A percentile compares a stretch with the other conserved stretches of the same genome.
Evolutionary conservation across 1,140 invertebrate species (phyloP).

Genomic region (Drosophila nigromelanica): DNA sequence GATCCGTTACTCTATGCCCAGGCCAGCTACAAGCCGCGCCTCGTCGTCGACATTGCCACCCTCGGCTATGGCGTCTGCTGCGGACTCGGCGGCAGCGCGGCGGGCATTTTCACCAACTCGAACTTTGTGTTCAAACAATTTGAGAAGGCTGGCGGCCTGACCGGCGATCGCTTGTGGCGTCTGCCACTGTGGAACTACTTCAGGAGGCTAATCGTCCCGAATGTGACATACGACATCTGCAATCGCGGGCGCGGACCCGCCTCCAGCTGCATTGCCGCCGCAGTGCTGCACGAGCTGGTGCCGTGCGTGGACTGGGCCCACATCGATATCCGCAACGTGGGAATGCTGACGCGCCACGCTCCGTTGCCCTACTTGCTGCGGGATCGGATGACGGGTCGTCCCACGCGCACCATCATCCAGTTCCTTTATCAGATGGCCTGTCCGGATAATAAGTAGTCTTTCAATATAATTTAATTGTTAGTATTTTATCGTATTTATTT

Average conservation of each 20-base stretch:
- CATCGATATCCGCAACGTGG: constrained; percentile 89
- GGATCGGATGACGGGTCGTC: constrained; percentile 86
- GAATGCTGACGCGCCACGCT: constrained; percentile 85
- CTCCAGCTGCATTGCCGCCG: constrained; percentile 88
- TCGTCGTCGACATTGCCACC: constrained; percentile 91
- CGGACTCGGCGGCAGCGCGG: constrained; percentile 89
- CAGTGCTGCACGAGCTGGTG: constrained; percentile 89
- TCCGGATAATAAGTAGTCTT: constrained; percentile 67
- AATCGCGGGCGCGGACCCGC: constrained; percentile 86
- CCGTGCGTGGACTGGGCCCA: constrained; percentile 87
- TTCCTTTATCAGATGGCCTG: constrained; percentile 86
- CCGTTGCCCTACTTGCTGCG: constrained; percentile 87
- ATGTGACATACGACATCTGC: constrained; percentile 85
- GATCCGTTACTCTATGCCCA: constrained; percentile 94
- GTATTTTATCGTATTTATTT: constrained; percentile 3
- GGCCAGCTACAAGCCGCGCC: constrained; percentile 86
- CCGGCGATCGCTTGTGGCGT: constrained; percentile 95
- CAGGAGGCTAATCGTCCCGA: constrained; percentile 87
- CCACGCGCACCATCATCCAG: constrained; percentile 87
- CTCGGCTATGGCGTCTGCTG: constrained; percentile 84
- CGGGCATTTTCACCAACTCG: constrained; percentile 92
- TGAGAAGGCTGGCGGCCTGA: constrained; percentile 87
- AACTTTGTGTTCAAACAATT: constrained; percentile 87
- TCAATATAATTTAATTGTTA: neutral
- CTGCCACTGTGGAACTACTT: constrained; percentile 94